Evolutionary conservation across 2,113 vertebrate species (phyloP).

Genomic region (Orthonyx spaldingii): DNA sequence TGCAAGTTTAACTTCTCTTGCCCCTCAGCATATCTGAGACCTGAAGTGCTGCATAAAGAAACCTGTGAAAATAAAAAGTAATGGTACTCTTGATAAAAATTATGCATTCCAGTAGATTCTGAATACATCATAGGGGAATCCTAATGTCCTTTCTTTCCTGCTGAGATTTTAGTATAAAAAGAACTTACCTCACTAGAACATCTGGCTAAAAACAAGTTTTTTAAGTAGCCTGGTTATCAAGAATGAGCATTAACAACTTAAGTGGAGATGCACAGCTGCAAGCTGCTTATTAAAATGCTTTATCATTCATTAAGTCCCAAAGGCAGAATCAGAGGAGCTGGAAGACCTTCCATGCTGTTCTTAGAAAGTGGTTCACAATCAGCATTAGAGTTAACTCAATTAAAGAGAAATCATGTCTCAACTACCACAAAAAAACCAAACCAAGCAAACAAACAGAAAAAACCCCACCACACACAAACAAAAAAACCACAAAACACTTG

Average conservation of each 20-base stretch:
- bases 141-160: not conserved
- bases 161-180: not conserved
- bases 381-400: not conserved
- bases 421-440: not conserved
- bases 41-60: slow-evolving; percentile 33
- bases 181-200: not conserved
- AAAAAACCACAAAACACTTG: rapidly evolving
- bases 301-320: slow-evolving; percentile 28
- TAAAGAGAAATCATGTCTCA: not conserved
- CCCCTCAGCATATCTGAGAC: slow-evolving; percentile 51
- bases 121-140: slow-evolving; percentile 16
- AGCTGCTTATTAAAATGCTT: slow-evolving; percentile 47
- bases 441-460: too few species aligned
- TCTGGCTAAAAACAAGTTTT: not conserved
- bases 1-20: slow-evolving; percentile 59
- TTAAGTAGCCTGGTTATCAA: not conserved
- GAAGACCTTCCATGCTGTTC: not conserved
- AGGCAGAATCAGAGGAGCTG: not conserved
- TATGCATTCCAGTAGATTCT: slow-evolving; percentile 4
- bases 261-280: slow-evolving; percentile 23
- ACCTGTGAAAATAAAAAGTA: slow-evolving; percentile 28
- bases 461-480: not conserved
- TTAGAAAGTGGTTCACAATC: not conserved
- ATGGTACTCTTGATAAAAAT: slow-evolving; percentile 37
- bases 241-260: not conserved